phyloP scores from a whole-genome alignment of 2,113 vertebrate species.

The Rynchops niger region DNA sequence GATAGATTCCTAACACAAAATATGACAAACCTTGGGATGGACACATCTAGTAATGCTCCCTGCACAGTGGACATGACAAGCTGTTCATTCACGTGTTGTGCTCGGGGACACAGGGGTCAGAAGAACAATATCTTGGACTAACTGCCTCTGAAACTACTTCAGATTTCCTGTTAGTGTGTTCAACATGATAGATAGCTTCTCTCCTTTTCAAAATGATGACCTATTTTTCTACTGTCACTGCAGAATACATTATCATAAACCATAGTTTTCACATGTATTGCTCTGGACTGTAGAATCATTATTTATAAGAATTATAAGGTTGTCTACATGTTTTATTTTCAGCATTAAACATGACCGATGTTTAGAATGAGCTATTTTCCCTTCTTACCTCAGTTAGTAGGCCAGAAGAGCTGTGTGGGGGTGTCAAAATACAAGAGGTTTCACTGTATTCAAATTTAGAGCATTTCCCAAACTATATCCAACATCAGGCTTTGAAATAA shows the following conservation, averaged over 20 bases:
- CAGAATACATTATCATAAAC: constrained; percentile 54
- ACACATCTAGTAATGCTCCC: neutral
- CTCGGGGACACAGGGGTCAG: neutral
- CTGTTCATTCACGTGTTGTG: neutral
- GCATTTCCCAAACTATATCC: neutral
- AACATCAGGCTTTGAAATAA: neutral
- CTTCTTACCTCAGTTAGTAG: neutral
- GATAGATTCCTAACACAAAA: neutral
- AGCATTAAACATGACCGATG: constrained; percentile 21
- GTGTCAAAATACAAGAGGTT: neutral
- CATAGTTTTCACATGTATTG: constrained; percentile 44
- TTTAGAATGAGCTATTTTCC: constrained; percentile 18
- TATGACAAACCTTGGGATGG: neutral
- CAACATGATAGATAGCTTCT: constrained; percentile 32
- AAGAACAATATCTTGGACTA: neutral
- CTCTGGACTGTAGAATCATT: constrained; percentile 20
- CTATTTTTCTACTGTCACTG: constrained; percentile 59
- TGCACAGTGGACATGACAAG: neutral
- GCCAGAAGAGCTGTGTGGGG: neutral
- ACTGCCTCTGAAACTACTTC: neutral
- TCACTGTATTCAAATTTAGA: neutral
- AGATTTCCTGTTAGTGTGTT: neutral
- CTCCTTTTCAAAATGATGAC: constrained; percentile 42
- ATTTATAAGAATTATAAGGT: constrained; percentile 57
- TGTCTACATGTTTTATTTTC: constrained; percentile 50